Percentiles rank a stretch among this genome's conserved stretches.
Evolutionary conservation across 2,888 invertebrate species (phyloP).

Genomic region (Bellardia pandia): DNA sequence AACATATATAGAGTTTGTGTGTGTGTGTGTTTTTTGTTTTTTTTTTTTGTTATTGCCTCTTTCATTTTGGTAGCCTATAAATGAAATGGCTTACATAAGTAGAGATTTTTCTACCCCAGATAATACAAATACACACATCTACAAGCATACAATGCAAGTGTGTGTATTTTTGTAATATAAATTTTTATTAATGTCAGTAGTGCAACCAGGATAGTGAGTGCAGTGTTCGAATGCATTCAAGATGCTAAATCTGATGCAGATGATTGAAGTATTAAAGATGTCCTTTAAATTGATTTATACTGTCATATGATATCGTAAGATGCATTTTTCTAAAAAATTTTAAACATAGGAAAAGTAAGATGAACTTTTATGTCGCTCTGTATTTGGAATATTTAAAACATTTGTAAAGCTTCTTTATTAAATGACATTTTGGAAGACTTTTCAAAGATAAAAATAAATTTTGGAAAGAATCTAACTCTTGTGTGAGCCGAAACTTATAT

Average conservation of each 20-base stretch:
- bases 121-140: conserved; percentile 23
- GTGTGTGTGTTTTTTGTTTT: not conserved
- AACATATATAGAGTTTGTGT: conserved; percentile 60
- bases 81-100: conserved; percentile 67
- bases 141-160: conserved; percentile 5
- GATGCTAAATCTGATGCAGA: not conserved
- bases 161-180: not conserved
- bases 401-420: not conserved
- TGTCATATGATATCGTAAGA: not conserved
- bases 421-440: no score
- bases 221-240: conserved; percentile 18
- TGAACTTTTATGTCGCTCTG: not conserved
- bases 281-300: conserved; percentile 21
- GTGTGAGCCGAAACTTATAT: no score
- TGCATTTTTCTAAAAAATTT: not conserved
- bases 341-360: not conserved
- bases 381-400: not conserved
- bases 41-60: conserved; percentile 20
- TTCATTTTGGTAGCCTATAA: conserved; percentile 61
- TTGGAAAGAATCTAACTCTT: no score
- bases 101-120: conserved; percentile 53
- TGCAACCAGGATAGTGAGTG: conserved; percentile 46
- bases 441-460: no score
- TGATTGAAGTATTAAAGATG: conserved; percentile 33
- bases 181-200: conserved; percentile 41